A percentile compares a stretch with the other conserved stretches of the same genome.
These are phyloP conservation scores for Lamproptera curius DNA, from an alignment of 2,888 invertebrate genomes.

Conservation along the genomic window DNA sequence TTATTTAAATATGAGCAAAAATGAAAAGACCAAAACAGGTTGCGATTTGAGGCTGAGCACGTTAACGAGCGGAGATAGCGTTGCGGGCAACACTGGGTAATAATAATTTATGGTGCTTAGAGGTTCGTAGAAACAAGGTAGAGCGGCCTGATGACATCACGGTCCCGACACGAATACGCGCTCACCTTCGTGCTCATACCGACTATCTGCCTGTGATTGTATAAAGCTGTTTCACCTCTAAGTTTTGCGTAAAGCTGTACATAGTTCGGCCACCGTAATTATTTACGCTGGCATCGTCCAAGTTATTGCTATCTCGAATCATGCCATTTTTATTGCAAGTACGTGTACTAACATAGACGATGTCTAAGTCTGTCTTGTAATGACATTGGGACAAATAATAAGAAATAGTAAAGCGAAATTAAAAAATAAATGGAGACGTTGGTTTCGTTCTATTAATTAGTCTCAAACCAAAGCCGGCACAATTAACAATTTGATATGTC, in stretches of 20 bases:
- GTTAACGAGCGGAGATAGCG: slow-evolving; percentile 51
- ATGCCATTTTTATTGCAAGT: no score
- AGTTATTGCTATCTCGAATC: no score
- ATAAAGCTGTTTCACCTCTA: slow-evolving; percentile 25
- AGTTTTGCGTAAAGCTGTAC: not conserved
- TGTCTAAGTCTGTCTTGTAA: no score
- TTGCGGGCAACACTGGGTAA: slow-evolving; percentile 42
- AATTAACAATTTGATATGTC: no score
- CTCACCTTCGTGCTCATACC: slow-evolving; percentile 59
- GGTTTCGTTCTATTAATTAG: no score
- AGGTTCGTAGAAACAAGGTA: slow-evolving; percentile 67
- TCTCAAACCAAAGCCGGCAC: no score
- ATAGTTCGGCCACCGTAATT: slow-evolving; percentile 1
- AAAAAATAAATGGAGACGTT: no score
- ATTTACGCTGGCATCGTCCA: no score
- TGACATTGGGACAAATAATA: no score
- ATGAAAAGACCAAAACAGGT: slow-evolving; percentile 56
- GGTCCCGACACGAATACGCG: slow-evolving; percentile 43
- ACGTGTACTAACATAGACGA: no score
- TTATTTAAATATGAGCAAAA: slow-evolving; percentile 33
- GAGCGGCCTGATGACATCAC: slow-evolving; percentile 63
- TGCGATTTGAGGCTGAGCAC: slow-evolving; percentile 47
- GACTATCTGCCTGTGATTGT: slow-evolving; percentile 15
- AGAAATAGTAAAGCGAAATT: no score
- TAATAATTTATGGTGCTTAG: slow-evolving; percentile 57